A percentile compares a stretch with the other conserved stretches of the same genome.
phyloP scores from a whole-genome alignment of 2,888 invertebrate species.

The Belgica antarctica region DNA sequence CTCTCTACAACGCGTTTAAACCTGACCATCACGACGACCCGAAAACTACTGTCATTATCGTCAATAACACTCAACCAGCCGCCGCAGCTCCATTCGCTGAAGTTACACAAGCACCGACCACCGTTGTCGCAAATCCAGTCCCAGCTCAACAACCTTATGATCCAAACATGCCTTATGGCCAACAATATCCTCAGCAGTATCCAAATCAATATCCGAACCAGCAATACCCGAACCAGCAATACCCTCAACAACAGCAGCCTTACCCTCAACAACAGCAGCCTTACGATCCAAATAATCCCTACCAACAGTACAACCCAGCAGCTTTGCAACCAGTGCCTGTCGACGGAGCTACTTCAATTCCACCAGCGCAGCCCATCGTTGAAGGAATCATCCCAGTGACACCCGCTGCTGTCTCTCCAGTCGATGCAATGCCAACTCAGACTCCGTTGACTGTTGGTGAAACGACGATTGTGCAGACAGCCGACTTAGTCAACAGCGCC shows the following conservation, averaged over 20 bases:
- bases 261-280: slow-evolving; percentile 3
- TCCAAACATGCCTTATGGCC: background rate
- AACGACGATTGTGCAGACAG: background rate
- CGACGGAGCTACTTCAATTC: background rate
- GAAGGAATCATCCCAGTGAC: background rate
- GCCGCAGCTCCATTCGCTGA: background rate
- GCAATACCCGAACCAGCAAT: background rate
- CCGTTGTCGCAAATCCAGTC: background rate
- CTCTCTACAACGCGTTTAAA: slow-evolving; percentile 25
- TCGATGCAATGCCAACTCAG: background rate
- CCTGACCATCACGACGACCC: slow-evolving; percentile 2
- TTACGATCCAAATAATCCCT: slow-evolving; percentile 3
- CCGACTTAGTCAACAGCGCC: background rate
- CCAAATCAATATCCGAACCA: slow-evolving; percentile 16
- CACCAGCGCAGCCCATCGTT: background rate
- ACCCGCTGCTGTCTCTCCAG: background rate
- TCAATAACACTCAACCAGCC: slow-evolving; percentile 17
- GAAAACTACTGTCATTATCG: slow-evolving; percentile 10
- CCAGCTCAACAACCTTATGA: background rate
- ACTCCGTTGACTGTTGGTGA: background rate
- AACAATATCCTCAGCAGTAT: background rate
- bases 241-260: background rate
- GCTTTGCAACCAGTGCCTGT: background rate
- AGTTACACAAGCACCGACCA: background rate
- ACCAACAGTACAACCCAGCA: background rate